phyloP scores from a whole-genome alignment of 1,140 invertebrate species.

The Pogonomyrmex barbatus region DNA sequence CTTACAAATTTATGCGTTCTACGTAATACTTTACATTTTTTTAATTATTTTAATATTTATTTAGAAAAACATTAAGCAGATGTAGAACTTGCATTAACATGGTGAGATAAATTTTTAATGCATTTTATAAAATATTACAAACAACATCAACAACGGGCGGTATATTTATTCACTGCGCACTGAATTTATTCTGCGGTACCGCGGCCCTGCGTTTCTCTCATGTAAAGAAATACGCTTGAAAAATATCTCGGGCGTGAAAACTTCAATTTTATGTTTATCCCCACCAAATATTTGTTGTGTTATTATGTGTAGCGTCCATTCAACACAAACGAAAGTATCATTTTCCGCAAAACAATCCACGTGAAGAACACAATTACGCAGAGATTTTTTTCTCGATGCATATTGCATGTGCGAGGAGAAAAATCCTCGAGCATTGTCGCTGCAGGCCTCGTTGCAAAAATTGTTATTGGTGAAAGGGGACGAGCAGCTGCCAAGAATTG shows the following conservation, averaged over 20 bases:
- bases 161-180: slow-evolving; percentile 22
- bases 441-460: slow-evolving; percentile 31
- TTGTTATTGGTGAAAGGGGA: slow-evolving; percentile 6
- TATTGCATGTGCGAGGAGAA: neutral
- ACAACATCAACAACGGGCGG: slow-evolving; percentile 29
- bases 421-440: slow-evolving; percentile 23
- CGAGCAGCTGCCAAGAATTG: slow-evolving; percentile 20
- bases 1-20: neutral
- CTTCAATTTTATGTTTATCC: slow-evolving; percentile 57
- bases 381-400: slow-evolving; percentile 31
- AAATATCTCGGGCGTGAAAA: slow-evolving; percentile 31
- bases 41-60: neutral
- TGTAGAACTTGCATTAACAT: slow-evolving; percentile 3
- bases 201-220: neutral
- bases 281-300: slow-evolving; percentile 49
- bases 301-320: slow-evolving; percentile 8
- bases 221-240: slow-evolving; percentile 50
- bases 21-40: neutral
- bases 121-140: slow-evolving; percentile 37
- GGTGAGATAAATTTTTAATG: slow-evolving; percentile 47
- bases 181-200: slow-evolving; percentile 37
- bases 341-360: neutral
- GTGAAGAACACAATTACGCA: slow-evolving; percentile 23
- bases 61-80: neutral
- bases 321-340: slow-evolving; percentile 9